These are phyloP conservation scores for Chrysolina americana DNA, from an alignment of 2,888 invertebrate species.

Conservation along the genomic window DNA sequence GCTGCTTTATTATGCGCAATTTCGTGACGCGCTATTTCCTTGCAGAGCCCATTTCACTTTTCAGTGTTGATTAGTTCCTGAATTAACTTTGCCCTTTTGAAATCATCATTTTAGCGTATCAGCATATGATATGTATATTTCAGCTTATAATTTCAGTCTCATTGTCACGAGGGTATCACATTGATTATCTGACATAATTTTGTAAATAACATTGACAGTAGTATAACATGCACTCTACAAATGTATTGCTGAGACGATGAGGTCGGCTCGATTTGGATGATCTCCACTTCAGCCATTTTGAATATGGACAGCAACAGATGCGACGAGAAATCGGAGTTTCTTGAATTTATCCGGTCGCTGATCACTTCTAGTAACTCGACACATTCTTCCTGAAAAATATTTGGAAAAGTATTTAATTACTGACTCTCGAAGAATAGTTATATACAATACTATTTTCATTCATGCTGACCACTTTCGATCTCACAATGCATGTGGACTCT, in stretches of 20 bases:
- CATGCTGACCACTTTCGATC: too few species aligned
- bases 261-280: conserved; percentile 82
- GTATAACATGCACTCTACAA: conserved; percentile 49
- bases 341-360: conserved; percentile 87
- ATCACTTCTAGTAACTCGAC: conserved; percentile 85
- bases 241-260: conserved; percentile 63
- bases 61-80: not conserved
- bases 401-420: conserved; percentile 37
- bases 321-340: conserved; percentile 88
- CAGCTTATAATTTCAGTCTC: conserved; percentile 54
- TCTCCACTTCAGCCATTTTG: conserved; percentile 93
- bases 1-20: too few species aligned
- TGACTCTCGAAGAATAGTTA: not conserved
- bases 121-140: conserved; percentile 51
- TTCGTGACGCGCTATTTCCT: too few species aligned
- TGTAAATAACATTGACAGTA: conserved; percentile 53
- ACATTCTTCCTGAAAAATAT: conserved; percentile 83
- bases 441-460: too few species aligned
- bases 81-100: not conserved
- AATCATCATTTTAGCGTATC: conserved; percentile 40
- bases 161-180: conserved; percentile 64
- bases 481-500: too few species aligned
- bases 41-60: too few species aligned
- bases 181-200: conserved; percentile 40
- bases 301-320: conserved; percentile 91